These are phyloP conservation scores for Hydrolagus colliei DNA, from an alignment of 2,797 vertebrate species.

Conservation along the genomic window DNA sequence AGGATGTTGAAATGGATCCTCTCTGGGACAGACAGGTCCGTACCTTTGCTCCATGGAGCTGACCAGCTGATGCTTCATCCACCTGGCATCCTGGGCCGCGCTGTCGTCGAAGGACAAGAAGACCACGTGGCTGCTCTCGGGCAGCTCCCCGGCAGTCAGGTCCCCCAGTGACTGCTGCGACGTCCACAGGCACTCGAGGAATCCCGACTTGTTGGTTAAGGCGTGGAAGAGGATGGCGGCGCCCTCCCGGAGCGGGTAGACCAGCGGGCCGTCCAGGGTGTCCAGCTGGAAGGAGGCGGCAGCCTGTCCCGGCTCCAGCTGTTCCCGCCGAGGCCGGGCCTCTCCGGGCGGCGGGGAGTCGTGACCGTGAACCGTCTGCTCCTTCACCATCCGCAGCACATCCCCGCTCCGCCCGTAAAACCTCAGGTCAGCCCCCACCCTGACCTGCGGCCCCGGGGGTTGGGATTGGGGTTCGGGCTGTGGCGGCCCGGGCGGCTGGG, in stretches of 20 bases:
- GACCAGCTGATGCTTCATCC: constrained; percentile 62
- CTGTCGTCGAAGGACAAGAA: constrained; percentile 63
- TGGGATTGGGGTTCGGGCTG: too few species aligned
- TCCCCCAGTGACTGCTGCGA: constrained; percentile 50
- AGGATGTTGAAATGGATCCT: too few species aligned
- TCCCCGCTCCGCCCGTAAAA: neutral
- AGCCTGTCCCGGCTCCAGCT: constrained; percentile 48
- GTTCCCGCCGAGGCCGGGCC: neutral
- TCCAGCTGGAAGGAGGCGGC: constrained; percentile 49
- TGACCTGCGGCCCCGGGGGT: neutral
- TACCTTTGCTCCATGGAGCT: constrained; percentile 48
- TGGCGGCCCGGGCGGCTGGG: too few species aligned
- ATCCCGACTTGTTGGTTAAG: constrained; percentile 64
- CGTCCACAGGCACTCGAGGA: constrained; percentile 64
- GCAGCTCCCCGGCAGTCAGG: constrained; percentile 49
- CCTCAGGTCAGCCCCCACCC: neutral
- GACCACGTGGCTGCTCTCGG: constrained; percentile 48
- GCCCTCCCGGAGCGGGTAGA: constrained; percentile 42
- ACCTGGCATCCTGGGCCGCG: constrained; percentile 50
- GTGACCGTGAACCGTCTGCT: neutral
- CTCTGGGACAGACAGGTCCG: too few species aligned
- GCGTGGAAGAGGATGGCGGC: constrained; percentile 55
- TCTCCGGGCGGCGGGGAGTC: too few species aligned
- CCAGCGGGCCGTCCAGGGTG: constrained; percentile 57
- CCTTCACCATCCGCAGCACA: neutral